These are phyloP conservation scores for Drosophila yooni DNA, from an alignment of 2,888 invertebrate genomes.

Conservation along the genomic window DNA sequence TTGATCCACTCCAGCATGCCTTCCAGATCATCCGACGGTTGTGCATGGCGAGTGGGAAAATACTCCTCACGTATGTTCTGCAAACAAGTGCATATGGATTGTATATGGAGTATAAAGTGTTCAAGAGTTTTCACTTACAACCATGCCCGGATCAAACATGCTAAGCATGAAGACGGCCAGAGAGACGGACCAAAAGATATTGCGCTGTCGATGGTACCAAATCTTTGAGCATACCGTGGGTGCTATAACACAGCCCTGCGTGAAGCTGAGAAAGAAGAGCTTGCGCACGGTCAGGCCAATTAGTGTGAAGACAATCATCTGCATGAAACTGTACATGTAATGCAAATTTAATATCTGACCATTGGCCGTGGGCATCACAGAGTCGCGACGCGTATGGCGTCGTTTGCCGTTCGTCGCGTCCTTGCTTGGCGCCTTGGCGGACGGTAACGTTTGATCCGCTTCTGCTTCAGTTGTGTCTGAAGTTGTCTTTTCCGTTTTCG, in stretches of 20 bases:
- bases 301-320: conserved; percentile 88
- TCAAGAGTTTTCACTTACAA: conserved; percentile 57
- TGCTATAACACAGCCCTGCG: conserved; percentile 87
- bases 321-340: conserved; percentile 89
- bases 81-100: neutral
- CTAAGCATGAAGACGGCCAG: conserved; percentile 86
- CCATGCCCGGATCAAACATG: conserved; percentile 83
- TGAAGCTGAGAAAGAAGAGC: conserved; percentile 84
- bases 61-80: conserved; percentile 84
- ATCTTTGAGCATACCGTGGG: conserved; percentile 88
- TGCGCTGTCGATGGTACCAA: conserved; percentile 86
- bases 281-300: conserved; percentile 83
- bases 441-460: conserved; percentile 49
- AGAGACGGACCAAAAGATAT: conserved; percentile 84
- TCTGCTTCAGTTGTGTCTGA: conserved; percentile 16
- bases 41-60: conserved; percentile 87
- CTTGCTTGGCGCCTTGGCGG: conserved; percentile 29
- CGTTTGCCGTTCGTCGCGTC: conserved; percentile 39
- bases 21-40: conserved; percentile 89
- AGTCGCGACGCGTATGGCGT: conserved; percentile 39
- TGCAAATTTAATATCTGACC: conserved; percentile 72
- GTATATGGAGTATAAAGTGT: neutral
- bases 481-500: neutral
- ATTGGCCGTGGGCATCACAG: conserved; percentile 56
- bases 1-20: conserved; percentile 92